Evolutionary conservation across 2,113 vertebrate species (phyloP).

Genomic region (Gambusia affinis): DNA sequence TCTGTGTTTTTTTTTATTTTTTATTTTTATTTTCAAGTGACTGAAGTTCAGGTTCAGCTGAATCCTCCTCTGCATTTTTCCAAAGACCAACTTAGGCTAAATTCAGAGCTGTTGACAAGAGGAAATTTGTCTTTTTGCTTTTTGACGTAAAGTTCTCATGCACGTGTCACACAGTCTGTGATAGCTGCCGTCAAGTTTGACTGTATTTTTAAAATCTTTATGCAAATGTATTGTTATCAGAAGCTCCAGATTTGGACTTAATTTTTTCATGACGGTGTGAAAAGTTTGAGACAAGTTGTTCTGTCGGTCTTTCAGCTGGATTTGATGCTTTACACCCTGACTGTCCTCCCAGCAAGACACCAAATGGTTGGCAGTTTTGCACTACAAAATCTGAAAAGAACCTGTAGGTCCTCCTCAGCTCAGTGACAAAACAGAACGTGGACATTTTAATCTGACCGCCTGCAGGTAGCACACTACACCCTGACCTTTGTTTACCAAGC

Average conservation of each 20-base stretch:
- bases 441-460: slow-evolving; percentile 34
- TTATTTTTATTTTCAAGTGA: not conserved
- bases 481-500: slow-evolving; percentile 48
- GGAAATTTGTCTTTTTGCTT: slow-evolving; percentile 4
- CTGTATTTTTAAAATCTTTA: slow-evolving; percentile 52
- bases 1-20: slow-evolving; percentile 19
- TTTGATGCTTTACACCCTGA: slow-evolving; percentile 12
- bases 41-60: slow-evolving; percentile 9
- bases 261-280: slow-evolving; percentile 39
- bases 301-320: slow-evolving; percentile 11
- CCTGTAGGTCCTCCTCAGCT: slow-evolving; percentile 30
- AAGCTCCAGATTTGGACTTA: slow-evolving; percentile 37
- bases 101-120: not conserved
- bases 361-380: slow-evolving; percentile 56
- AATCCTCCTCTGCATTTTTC: slow-evolving; percentile 15
- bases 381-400: slow-evolving; percentile 50
- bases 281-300: slow-evolving; percentile 23
- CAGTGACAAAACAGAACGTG: slow-evolving; percentile 10
- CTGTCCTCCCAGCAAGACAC: slow-evolving; percentile 30
- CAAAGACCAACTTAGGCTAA: too few relatives aligned
- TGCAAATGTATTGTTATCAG: slow-evolving; percentile 52
- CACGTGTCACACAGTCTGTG: slow-evolving; percentile 21
- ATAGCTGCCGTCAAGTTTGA: slow-evolving; percentile 38
- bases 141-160: slow-evolving; percentile 36
- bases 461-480: slow-evolving; percentile 45